Base-by-base conservation (phyloP, 2,797 vertebrate species). In the Pelobates cultripes region DNA sequence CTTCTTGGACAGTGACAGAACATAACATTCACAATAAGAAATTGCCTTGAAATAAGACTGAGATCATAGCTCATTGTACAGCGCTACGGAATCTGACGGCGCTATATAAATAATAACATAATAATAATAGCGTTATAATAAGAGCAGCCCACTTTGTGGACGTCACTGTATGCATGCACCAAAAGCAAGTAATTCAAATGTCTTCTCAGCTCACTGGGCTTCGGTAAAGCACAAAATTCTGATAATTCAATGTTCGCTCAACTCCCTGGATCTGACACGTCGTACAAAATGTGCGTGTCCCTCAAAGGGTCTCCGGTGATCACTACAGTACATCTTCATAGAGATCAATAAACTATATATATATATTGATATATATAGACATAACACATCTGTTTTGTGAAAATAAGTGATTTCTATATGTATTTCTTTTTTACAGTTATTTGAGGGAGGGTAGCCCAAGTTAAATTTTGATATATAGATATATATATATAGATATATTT, bases 311-410 rank as follows among this genome's bases (percentile, higher is more conserved):
- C 66, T 87, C 80, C 83, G 87, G 86, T 84, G 86, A 89, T 82
- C 86, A 85, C 86, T 89, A 87, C 84, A 45, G 83, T 91, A 86
- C 84, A 80, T 85, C 77, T 86, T 91, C 78, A 89, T 91, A 90
- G 81, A 88, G 89, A 86, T 81, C 87, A 92, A 89, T 86, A 88
- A 91, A 90, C 89, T 87, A 84, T 92, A 92, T 60, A 14, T 60
- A 14, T 7, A 47, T 79, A 84, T 28, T 28, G 28, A 84, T 92
- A 92, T 60, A 14, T 28, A 28, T 7, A 47, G 75, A 84, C 88
- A 93, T 93, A 94, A 93, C 87, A 87, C 85, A 64, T 64, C n/a
- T 40, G 89, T 78, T 90, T 89, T 90, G 90, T 86, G 90, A 93
- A 93, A 94, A 93, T 92, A 92, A 74, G 44, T 47, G 83, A 85